These are phyloP conservation scores for Notamacropus eugenii DNA, from an alignment of 2,797 vertebrate species.

Conservation along the genomic window DNA sequence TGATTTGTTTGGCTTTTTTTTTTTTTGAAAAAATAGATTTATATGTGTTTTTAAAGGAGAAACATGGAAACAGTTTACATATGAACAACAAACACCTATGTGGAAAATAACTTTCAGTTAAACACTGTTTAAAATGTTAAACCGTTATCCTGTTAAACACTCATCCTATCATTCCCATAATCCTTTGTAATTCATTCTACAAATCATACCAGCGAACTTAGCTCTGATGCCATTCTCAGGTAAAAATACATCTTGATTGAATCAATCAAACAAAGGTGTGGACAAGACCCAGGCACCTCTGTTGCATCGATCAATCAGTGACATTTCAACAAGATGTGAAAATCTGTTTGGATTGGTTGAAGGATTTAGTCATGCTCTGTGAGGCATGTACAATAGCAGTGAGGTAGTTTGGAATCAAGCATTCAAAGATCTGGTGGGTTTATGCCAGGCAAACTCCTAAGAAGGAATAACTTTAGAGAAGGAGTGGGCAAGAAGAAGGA, in stretches of 20 bases:
- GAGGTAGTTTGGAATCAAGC: not conserved
- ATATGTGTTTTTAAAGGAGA: slow-evolving; percentile 47
- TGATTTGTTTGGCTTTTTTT: not conserved
- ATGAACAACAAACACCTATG: slow-evolving; percentile 17
- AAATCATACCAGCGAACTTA: not conserved
- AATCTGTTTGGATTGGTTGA: not conserved
- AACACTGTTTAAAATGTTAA: no score
- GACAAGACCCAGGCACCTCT: not conserved
- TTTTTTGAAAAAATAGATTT: slow-evolving; percentile 41
- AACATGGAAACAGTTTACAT: slow-evolving; percentile 44
- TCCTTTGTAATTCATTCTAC: not conserved
- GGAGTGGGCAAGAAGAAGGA: not conserved
- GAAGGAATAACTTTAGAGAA: not conserved
- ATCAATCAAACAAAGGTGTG: not conserved
- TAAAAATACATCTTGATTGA: not conserved
- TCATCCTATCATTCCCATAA: slow-evolving; percentile 23
- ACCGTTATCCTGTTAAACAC: slow-evolving; percentile 32
- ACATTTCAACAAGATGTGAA: not conserved
- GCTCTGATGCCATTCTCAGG: not conserved
- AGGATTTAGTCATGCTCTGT: not conserved
- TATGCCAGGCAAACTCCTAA: not conserved
- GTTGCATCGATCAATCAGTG: not conserved
- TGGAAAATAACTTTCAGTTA: slow-evolving; percentile 23
- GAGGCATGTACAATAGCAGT: not conserved
- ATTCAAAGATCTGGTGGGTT: not conserved